phyloP scores from a whole-genome alignment of 2,113 vertebrate genomes.

The Atrichornis clamosus region DNA sequence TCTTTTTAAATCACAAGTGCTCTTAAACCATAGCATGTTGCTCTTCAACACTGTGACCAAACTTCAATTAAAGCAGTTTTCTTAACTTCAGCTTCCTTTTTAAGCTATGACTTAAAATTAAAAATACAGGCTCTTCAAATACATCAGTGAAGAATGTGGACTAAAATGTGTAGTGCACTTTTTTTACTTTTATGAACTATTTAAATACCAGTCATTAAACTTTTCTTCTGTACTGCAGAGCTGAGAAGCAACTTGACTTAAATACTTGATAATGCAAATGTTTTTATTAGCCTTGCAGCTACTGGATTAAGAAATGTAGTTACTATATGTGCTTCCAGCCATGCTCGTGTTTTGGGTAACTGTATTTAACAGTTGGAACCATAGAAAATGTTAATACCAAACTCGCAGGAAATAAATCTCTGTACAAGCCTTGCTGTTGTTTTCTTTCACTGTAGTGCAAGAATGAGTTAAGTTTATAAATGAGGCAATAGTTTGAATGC shows the following conservation, averaged over 20 bases:
- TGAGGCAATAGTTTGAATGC: background rate
- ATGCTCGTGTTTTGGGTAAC: background rate
- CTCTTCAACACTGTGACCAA: background rate
- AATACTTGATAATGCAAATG: background rate
- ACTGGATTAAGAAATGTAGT: background rate
- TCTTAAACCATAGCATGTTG: background rate
- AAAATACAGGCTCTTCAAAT: background rate
- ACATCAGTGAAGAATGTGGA: background rate
- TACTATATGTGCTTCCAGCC: background rate
- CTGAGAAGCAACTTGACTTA: background rate
- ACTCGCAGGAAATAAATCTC: conserved; percentile 49
- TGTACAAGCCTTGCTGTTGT: background rate
- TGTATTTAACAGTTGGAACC: background rate
- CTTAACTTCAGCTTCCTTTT: background rate
- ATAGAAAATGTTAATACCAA: background rate
- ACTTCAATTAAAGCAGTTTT: background rate
- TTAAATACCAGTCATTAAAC: background rate
- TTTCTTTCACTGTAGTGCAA: background rate
- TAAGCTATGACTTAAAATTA: background rate
- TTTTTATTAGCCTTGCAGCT: background rate
- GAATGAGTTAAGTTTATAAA: background rate
- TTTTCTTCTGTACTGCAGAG: background rate
- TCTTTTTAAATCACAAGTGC: background rate
- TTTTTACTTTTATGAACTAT: background rate
- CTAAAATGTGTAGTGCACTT: background rate